A percentile compares a stretch with the other conserved stretches of the same genome.
phyloP scores from a whole-genome alignment of 2,888 invertebrate genomes.

The Smittia aterrima region DNA sequence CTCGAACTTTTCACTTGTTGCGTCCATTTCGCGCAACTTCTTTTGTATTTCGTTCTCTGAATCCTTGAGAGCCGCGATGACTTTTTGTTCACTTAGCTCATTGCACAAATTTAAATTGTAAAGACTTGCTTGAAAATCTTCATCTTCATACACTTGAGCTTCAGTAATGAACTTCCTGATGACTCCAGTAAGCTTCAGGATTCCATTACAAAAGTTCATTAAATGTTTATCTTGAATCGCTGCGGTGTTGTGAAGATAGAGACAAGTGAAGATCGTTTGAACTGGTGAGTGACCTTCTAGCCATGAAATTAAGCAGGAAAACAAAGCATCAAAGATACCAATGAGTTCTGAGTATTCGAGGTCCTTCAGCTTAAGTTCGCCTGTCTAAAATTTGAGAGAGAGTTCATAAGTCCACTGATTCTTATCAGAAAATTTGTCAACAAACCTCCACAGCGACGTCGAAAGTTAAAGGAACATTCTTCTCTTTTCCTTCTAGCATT shows the following conservation, averaged over 20 bases:
- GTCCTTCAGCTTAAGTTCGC: slow-evolving; percentile 72
- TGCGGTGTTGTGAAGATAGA: slow-evolving; percentile 89
- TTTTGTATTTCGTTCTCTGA: slow-evolving; percentile 87
- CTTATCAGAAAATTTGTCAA: slow-evolving; percentile 33
- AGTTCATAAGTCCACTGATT: not conserved
- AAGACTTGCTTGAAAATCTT: slow-evolving; percentile 92
- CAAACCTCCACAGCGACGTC: slow-evolving; percentile 78
- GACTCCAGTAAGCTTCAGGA: slow-evolving; percentile 85
- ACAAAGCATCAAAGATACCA: slow-evolving; percentile 90
- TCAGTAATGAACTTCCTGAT: slow-evolving; percentile 83
- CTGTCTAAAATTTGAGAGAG: slow-evolving; percentile 58
- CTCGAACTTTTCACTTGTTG: slow-evolving; percentile 45
- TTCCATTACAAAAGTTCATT: slow-evolving; percentile 80
- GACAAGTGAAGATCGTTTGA: slow-evolving; percentile 95
- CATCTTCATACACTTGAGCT: slow-evolving; percentile 88
- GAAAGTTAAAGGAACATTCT: slow-evolving; percentile 77
- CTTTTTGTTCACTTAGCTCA: slow-evolving; percentile 78
- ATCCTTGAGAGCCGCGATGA: slow-evolving; percentile 78
- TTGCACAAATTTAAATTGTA: slow-evolving; percentile 76
- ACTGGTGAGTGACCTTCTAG: slow-evolving; percentile 94
- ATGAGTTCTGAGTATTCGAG: slow-evolving; percentile 78
- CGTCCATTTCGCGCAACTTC: slow-evolving; percentile 58
- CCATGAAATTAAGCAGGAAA: slow-evolving; percentile 95
- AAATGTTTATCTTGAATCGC: slow-evolving; percentile 78
- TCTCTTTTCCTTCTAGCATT: slow-evolving; percentile 89